Percentiles rank a stretch among this genome's conserved stretches.
Conservation (phyloP, 1,140 invertebrate species). For the Drosophila neocordata region DNA sequence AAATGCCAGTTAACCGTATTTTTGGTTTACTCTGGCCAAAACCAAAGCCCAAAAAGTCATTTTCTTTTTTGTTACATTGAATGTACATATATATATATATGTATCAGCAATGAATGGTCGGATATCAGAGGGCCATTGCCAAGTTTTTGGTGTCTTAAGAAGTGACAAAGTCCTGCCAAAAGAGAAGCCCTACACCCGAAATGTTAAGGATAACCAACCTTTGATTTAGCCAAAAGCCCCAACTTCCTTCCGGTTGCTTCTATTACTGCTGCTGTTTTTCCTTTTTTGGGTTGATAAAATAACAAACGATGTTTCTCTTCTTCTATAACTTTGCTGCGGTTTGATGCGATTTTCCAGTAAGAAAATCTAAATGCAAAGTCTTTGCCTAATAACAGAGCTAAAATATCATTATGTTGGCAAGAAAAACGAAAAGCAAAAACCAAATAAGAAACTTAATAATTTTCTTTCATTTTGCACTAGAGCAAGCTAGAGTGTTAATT, state of each 20-base stretch:
- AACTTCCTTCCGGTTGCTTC: constrained; percentile 7
- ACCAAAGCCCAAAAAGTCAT: background rate
- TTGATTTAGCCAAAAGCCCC: constrained; percentile 31
- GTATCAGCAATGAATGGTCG: background rate
- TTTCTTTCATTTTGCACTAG: background rate
- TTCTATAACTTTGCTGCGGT: constrained; percentile 37
- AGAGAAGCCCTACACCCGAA: background rate
- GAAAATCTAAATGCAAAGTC: constrained; percentile 6
- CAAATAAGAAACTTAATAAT: background rate
- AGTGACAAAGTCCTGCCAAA: constrained; percentile 34
- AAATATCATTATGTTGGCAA: background rate
- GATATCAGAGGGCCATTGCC: background rate
- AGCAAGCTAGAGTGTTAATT: constrained; percentile 1
- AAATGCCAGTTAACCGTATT: constrained; percentile 1
- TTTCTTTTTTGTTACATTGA: background rate
- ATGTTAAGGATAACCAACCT: constrained; percentile 11
- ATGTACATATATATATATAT: background rate
- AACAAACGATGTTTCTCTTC: constrained; percentile 16
- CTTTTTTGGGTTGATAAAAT: constrained; percentile 16
- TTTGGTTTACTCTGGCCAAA: background rate
- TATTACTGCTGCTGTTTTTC: background rate
- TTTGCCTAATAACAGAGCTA: background rate
- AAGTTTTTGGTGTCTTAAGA: constrained; percentile 10
- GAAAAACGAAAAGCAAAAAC: background rate
- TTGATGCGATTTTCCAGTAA: constrained; percentile 22